Base-by-base conservation (phyloP, 23 tunicate genomes). In the Diplosoma virens region DNA sequence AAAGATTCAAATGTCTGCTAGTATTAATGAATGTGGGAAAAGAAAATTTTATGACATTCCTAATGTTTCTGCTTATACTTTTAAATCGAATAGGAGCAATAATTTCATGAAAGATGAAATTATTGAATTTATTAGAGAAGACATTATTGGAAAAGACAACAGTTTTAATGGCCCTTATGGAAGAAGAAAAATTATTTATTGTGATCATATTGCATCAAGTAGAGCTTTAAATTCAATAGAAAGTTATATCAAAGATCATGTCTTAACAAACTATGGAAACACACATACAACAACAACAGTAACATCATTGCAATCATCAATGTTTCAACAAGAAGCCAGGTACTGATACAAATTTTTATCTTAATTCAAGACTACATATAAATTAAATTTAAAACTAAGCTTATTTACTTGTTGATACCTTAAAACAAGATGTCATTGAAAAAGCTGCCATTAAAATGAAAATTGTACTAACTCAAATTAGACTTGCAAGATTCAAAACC, bases 271-370 rank as follows among this genome's bases (percentile, higher is more conserved):
- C 30, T 95, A 95, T 85, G 99, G 92, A 61, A 95, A 95, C 31
- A 84, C 91, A 3, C 99, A 95, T 58, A 95, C 99, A 29, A 84
- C 99, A 4, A 89, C 99, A 20, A 76, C 96, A 50, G 95, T 85
- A 14, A 95, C 99, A 3, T 86, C 96, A 0, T 73, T 88, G 32
- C 99, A 95, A 59, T 86, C 92, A 1, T 64, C 96, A 24, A 36
- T 88, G 66, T 95, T 79, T 76, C 88, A 76, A 22, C 91, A 95
- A 36, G 99, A 95, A 64, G 93, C 99, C 32, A 61, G 87, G 95
- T 87, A 26, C n/a, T n/a, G n/a, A n/a, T n/a, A n/a, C n/a, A n/a
- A n/a, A n/a, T n/a, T n/a, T n/a, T n/a, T n/a, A n/a, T n/a, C n/a
- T n/a, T n/a, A n/a, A n/a, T n/a, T n/a, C n/a, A n/a, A n/a, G n/a